These are phyloP conservation scores for chimpanzee (Pan troglodytes) DNA, from an alignment of 2,113 vertebrate species.

Conservation along the genomic window NHGRI_mPanTro3-v2.1_pri NC_072413.2:71594001-71594500, in stretches of 20 bases:
- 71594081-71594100: too few relatives aligned
- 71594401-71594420: conserved; percentile 24
- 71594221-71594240: not conserved
- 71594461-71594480: not conserved
- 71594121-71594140: too few relatives aligned
- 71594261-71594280: not conserved
- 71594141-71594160: too few relatives aligned
- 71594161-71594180: too few relatives aligned
- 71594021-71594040: too few relatives aligned
- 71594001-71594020: too few relatives aligned
- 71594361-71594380: not conserved
- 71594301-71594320: not conserved
- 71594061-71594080: too few relatives aligned
- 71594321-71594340: not conserved
- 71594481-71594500: not conserved
- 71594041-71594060: too few relatives aligned
- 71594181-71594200: too few relatives aligned
- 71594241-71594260: too few relatives aligned
- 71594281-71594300: not conserved
- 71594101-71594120: too few relatives aligned
- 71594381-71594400: not conserved
- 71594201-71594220: not conserved
- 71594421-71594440: not conserved
- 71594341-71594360: not conserved
- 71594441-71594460: not conserved